Percentiles rank a stretch among this genome's conserved stretches.
Conservation (phyloP, 2,113 vertebrate genomes). For the Nymphicus hollandicus region DNA sequence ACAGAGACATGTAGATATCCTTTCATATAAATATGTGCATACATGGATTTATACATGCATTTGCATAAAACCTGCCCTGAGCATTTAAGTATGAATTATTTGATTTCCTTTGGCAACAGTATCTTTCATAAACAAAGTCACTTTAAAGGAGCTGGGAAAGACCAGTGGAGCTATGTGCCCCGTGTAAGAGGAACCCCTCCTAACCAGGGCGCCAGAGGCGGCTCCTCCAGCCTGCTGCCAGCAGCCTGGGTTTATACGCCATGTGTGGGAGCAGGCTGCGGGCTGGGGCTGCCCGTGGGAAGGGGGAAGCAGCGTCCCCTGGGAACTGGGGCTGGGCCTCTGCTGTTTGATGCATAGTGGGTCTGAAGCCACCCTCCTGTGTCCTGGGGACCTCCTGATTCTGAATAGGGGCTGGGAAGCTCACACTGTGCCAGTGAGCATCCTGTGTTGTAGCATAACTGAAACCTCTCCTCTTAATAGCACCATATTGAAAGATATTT, state of each 20-base stretch:
- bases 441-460: neutral
- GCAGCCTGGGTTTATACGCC: neutral
- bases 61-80: neutral
- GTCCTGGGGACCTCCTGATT: neutral
- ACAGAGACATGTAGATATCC: neutral
- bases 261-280: neutral
- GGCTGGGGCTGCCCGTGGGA: neutral
- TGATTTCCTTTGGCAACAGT: neutral
- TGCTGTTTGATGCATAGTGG: neutral
- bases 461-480: neutral
- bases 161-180: neutral
- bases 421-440: too few species aligned
- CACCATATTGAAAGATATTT: neutral
- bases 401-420: too few species aligned
- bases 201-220: neutral
- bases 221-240: neutral
- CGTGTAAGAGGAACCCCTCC: neutral
- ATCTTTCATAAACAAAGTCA: neutral
- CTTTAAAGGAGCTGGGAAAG: neutral
- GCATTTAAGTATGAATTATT: neutral
- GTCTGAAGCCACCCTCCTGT: neutral
- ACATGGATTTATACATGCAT: neutral
- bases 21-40: accelerated
- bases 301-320: neutral
- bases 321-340: neutral